A percentile compares a stretch with the other conserved stretches of the same genome.
Evolutionary conservation across 2,888 invertebrate genomes (phyloP).

Genomic region (Melieria picta): DNA sequence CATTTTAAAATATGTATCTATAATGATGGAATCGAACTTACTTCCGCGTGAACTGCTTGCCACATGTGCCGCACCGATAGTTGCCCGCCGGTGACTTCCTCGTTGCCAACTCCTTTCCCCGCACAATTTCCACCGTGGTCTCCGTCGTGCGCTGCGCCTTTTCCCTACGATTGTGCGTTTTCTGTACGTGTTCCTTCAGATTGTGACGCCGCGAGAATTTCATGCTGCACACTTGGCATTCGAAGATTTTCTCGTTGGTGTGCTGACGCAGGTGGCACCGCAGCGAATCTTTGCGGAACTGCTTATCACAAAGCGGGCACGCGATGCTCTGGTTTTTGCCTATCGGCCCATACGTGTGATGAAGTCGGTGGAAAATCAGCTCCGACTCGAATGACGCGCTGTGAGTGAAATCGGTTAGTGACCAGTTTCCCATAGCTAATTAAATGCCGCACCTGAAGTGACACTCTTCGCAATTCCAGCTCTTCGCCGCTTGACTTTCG

Average conservation of each 20-base stretch:
- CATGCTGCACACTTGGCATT: constrained; percentile 72
- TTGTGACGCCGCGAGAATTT: constrained; percentile 76
- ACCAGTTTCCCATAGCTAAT: not conserved
- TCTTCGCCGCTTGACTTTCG: constrained; percentile 24
- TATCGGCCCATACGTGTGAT: constrained; percentile 68
- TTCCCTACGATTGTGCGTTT: constrained; percentile 63
- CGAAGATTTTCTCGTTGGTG: constrained; percentile 78
- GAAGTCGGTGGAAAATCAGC: constrained; percentile 76
- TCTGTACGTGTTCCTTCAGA: constrained; percentile 71
- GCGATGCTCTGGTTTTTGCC: constrained; percentile 58
- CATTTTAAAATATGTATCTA: not conserved
- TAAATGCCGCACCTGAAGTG: constrained; percentile 46
- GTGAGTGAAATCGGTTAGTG: not conserved
- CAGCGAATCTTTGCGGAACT: constrained; percentile 74
- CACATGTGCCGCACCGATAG: constrained; percentile 66
- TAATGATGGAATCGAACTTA: constrained; percentile 58
- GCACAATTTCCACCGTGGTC: not conserved
- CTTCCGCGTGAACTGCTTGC: constrained; percentile 67
- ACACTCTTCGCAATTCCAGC: constrained; percentile 54
- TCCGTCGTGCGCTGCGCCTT: not conserved
- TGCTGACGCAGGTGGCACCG: constrained; percentile 78
- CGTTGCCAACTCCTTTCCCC: not conserved
- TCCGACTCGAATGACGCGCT: constrained; percentile 74
- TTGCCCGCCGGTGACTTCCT: constrained; percentile 1
- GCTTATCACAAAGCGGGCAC: constrained; percentile 76